A percentile compares a stretch with the other conserved stretches of the same genome.
Evolutionary conservation across 2,113 vertebrate genomes (phyloP).

Genomic region (Proterorhinus semilunaris): DNA sequence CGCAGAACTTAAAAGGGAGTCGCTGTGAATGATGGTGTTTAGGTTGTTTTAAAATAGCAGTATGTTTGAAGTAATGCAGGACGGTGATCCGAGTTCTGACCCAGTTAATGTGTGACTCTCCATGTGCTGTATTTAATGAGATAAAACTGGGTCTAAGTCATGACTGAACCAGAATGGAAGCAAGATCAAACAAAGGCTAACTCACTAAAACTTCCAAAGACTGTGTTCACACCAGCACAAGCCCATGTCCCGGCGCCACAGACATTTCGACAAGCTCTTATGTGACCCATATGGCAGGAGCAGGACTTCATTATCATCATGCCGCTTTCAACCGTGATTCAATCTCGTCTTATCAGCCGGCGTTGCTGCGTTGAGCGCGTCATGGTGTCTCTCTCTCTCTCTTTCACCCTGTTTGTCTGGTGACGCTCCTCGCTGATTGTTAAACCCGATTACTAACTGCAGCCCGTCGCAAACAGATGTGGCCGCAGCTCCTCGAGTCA

Average conservation of each 20-base stretch:
- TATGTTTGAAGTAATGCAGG: background rate
- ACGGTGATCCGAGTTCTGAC: background rate
- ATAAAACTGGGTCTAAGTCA: background rate
- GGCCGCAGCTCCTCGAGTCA: background rate
- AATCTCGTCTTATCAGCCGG: constrained; percentile 18
- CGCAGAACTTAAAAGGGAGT: constrained; percentile 15
- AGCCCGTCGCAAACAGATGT: constrained; percentile 11
- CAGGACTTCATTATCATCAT: background rate
- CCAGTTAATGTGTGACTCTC: background rate
- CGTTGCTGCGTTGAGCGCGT: background rate
- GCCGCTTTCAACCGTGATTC: constrained; percentile 9
- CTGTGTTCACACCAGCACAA: background rate
- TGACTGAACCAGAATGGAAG: background rate
- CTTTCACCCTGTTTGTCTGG: background rate
- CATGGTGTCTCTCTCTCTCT: background rate
- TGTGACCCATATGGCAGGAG: background rate
- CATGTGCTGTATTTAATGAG: background rate
- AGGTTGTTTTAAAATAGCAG: background rate
- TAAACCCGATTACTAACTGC: constrained; percentile 16
- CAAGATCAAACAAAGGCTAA: background rate
- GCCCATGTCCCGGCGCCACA: background rate
- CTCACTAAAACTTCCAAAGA: background rate
- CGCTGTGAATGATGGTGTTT: background rate
- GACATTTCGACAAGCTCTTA: background rate
- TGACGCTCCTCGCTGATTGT: background rate